Base-by-base conservation (phyloP, 2,113 vertebrate genomes). In the Colistium nudipinnis region DNA sequence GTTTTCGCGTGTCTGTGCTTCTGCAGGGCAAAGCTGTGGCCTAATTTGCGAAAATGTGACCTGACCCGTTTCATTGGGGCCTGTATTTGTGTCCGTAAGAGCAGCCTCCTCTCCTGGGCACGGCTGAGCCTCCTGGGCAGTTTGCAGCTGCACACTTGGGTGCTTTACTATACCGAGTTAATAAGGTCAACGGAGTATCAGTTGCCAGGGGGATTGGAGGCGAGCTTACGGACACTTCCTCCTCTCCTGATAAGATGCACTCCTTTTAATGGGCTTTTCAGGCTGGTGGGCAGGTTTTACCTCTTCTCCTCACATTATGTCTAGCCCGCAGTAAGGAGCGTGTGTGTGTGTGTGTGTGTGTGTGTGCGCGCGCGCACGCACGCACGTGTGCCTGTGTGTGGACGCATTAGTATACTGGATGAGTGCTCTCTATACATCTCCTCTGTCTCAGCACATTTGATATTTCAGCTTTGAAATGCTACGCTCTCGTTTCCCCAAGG, bases 101-200 rank as follows among this genome's bases (percentile, higher is more conserved):
- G 63, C 81, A 70, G 59, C 66, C 43, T 67, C 59, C 22, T 62
- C 76, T 79, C 80, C 68, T 39, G 63, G 71, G 82, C 52, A 51
- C 70, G 47, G 77, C 77, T 75, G 36, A 48, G 76, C 84, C 87
- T 88, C 74, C 41, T 41, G 70, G 85, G 79, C 67, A 74, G 75
- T 80, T 86, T 67, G 64, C 80, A 11, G 73, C 74, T 49, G 67
- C 82, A 87, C 60, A 76, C 86, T 85, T 35, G 63, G 77, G 22
- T 78, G 88, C 80, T 75, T 78, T 81, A 86, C 80, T 83, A 82
- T 82, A 87, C 72, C 38, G 9, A 31, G 72, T 84, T 91, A 90
- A 90, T 88, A 87, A 91, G 88, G 88, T 89, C 88, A 88, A 76
- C 63, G 1, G 53, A 63, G 78, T 84, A 76, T 85, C 76, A 22